Evolutionary conservation across 2,113 vertebrate species (phyloP).

Genomic region (Scolopax mira): DNA sequence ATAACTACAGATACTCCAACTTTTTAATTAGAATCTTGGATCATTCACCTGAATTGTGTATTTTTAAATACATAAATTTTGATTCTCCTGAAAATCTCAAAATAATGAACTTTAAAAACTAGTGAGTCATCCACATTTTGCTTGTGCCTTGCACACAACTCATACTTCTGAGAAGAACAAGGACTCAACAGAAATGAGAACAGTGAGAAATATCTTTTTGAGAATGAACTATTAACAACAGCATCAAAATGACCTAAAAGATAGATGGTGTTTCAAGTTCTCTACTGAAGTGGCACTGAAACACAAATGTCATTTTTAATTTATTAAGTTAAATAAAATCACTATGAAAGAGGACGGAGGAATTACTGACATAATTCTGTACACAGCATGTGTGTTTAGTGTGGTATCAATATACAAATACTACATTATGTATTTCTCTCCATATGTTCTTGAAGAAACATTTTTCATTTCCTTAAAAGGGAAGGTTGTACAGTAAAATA

Average conservation of each 20-base stretch:
- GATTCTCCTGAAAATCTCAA: not conserved
- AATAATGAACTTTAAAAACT: not conserved
- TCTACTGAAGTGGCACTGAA: not conserved
- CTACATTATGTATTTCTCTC: not conserved
- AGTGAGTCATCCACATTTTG: not conserved
- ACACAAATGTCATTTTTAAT: not conserved
- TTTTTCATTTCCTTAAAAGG: not conserved
- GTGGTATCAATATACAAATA: not conserved
- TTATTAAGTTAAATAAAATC: not conserved
- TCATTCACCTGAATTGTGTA: not conserved
- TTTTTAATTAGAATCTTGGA: not conserved
- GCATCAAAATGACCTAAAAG: not conserved
- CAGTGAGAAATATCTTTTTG: not conserved
- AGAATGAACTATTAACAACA: not conserved
- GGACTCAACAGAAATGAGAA: not conserved
- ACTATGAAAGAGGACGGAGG: not conserved
- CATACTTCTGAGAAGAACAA: not conserved
- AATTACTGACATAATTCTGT: not conserved
- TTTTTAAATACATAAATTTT: not conserved
- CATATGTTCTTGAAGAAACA: not conserved
- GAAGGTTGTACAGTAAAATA: not conserved
- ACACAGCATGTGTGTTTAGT: not conserved
- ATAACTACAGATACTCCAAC: fast-evolving
- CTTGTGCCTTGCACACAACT: not conserved
- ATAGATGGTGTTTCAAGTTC: not conserved